A percentile compares a stretch with the other conserved stretches of the same genome.
These are phyloP conservation scores for Zosterops pallidus DNA, from an alignment of 2,113 vertebrate species.

Conservation along the genomic window DNA sequence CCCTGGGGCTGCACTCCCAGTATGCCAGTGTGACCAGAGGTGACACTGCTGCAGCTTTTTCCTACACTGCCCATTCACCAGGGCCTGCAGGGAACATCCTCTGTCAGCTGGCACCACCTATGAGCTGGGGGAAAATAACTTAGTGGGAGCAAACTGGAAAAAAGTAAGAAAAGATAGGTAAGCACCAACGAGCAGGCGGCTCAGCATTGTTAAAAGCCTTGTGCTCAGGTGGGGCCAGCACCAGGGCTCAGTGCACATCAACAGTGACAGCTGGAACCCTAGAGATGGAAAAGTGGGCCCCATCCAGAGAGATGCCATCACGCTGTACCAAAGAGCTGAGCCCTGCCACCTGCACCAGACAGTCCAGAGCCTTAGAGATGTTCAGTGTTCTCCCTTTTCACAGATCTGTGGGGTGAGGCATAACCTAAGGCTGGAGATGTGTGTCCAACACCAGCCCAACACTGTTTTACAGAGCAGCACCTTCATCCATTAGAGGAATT, in stretches of 20 bases:
- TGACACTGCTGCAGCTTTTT: not conserved
- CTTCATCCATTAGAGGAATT: not conserved
- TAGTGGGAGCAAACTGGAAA: not conserved
- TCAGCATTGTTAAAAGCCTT: not conserved
- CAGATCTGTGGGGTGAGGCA: not conserved
- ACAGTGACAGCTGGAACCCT: not conserved
- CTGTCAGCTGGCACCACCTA: not conserved
- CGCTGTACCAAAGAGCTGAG: fast-evolving
- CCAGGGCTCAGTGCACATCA: not conserved
- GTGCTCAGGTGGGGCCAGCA: not conserved
- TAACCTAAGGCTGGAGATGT: not conserved
- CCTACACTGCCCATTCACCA: not conserved
- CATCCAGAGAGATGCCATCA: not conserved
- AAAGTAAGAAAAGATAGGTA: not conserved
- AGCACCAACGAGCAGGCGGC: not conserved
- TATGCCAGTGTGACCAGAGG: fast-evolving
- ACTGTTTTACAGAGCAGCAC: not conserved
- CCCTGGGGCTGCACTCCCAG: not conserved
- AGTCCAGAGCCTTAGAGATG: not conserved
- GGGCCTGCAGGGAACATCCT: not conserved
- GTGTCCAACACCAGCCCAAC: not conserved
- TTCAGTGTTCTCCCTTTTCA: not conserved
- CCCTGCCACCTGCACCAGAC: not conserved
- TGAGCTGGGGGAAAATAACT: not conserved
- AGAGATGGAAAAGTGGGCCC: not conserved